Conservation (phyloP, 2,888 invertebrate species). For the Elegia similella region DNA sequence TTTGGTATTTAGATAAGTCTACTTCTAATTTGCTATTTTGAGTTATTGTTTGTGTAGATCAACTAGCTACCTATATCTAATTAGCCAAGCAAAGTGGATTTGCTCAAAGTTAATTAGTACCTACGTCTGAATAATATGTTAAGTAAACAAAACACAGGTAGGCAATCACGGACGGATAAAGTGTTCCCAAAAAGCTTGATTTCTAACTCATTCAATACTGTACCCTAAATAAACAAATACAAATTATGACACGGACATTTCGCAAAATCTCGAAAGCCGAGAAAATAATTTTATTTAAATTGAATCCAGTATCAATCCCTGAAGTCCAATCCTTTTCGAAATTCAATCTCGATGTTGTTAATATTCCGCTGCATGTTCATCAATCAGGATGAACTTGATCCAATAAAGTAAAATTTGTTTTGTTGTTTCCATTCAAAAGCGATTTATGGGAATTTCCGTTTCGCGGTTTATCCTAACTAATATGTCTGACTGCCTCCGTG, state of each 20-base stretch:
- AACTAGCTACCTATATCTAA: no score
- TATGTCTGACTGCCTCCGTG: no score
- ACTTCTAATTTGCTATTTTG: no score
- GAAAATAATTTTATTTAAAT: slow-evolving; percentile 3
- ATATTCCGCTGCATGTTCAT: slow-evolving; percentile 5
- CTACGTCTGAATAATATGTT: no score
- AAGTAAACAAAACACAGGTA: no score
- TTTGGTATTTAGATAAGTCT: no score
- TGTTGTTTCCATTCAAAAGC: neutral
- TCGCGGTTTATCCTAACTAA: no score
- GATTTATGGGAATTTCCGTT: neutral
- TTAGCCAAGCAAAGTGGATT: no score
- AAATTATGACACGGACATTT: neutral
- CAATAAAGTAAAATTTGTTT: neutral
- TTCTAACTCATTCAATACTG: neutral
- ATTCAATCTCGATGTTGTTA: slow-evolving; percentile 6
- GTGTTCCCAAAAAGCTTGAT: no score
- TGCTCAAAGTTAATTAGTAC: no score
- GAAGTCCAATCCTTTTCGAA: neutral
- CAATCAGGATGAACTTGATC: neutral
- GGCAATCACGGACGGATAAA: no score
- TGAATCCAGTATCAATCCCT: slow-evolving; percentile 1
- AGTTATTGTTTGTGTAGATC: no score
- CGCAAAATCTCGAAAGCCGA: neutral
- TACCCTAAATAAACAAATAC: neutral